phyloP scores from a whole-genome alignment of 2,113 vertebrate genomes.

The Pangasianodon hypophthalmus region DNA sequence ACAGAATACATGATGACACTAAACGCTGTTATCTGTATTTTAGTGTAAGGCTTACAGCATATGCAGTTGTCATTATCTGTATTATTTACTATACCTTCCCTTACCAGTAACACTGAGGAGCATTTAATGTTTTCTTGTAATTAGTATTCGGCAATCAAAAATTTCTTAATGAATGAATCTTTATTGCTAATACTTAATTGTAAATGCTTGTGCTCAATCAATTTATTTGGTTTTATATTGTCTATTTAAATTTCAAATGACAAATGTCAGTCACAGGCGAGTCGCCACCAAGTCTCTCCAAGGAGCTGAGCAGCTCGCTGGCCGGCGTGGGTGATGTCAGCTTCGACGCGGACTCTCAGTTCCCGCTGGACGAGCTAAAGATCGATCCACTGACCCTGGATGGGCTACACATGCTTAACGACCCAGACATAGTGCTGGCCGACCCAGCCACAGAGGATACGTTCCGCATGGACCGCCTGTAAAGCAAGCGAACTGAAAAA shows the following conservation, averaged over 20 bases:
- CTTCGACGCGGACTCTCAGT: constrained; percentile 95
- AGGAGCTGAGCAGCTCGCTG: constrained; percentile 93
- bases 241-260: background rate
- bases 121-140: background rate
- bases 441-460: constrained; percentile 98
- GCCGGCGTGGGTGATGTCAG: constrained; percentile 90
- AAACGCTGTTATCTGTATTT: background rate
- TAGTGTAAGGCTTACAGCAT: background rate
- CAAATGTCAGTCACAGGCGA: constrained; percentile 88
- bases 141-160: background rate
- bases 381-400: constrained; percentile 96
- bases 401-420: constrained; percentile 98
- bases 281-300: constrained; percentile 95
- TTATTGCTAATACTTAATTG: background rate
- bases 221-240: background rate
- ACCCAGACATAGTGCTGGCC: constrained; percentile 96
- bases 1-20: no score
- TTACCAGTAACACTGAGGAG: background rate
- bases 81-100: background rate
- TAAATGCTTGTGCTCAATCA: background rate
- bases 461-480: constrained; percentile 98
- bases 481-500: constrained; percentile 50
- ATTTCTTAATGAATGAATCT: background rate
- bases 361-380: constrained; percentile 97
- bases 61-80: background rate